Evolutionary conservation across 2,797 vertebrate species (phyloP), one percentile per base, ranked within the genome.

Genomic region (Fringilla coelebs): DNA sequence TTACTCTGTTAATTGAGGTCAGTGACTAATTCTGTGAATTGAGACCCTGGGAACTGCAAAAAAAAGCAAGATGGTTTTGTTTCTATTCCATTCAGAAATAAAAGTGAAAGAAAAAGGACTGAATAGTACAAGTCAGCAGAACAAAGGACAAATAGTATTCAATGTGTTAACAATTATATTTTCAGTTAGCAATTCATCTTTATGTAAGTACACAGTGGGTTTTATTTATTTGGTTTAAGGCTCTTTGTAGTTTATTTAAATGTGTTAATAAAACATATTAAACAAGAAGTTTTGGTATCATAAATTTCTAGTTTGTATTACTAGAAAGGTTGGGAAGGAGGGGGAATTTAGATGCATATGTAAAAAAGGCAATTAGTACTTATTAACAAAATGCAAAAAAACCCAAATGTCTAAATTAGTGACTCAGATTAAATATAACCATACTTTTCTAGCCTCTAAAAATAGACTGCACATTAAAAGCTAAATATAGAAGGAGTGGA

Each of bases 21-120:
- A 92, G 65, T 91, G 91, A 96, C 67, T 88, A 95, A 89, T 65
- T 80, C 60, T 74, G 57, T 88, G 48, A 92, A 89, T 71, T 55
- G 26, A 89, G 45, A 52, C 8, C 70, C 25, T 55, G 43, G 28
- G 36, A 92, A 19, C 12, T 49, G 29, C 32, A 31, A 74, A 40
- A 91, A 52, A 73, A 63, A 71, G 32, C 34, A 75, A 12, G 13
- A 58, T 10, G 11, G 11, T 7, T 72, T 76, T 76, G 10, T 82
- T 93, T 74, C 74, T 78, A 17, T 34, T 92, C 22, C 72, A 85
- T 94, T 96, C 78, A 93, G 65, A 46, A 93, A 71, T 28, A 67
- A 74, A 91, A 94, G 58, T 36, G 41, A 93, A 93, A 73, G 40
- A 62, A 72, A 86, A 92, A 73, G 24, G 17, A 17, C 8, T 63